Conservation (phyloP, 2,888 invertebrate species). For the Acronicta aceris region DNA sequence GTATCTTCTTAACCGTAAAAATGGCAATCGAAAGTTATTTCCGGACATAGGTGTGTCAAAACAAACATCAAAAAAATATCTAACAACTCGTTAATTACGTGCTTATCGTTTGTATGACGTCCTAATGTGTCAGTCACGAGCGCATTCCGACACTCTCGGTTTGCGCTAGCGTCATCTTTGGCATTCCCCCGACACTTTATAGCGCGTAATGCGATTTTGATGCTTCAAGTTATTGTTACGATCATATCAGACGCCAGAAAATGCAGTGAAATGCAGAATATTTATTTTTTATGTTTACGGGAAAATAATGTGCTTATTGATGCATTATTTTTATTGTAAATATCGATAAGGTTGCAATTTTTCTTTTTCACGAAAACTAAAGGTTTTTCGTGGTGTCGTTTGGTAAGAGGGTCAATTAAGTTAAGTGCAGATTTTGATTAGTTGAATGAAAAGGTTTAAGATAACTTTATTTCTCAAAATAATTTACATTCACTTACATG, state of each 20-base stretch:
- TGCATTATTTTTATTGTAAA: not conserved
- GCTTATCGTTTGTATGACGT: constrained; percentile 16
- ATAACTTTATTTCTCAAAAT: no score
- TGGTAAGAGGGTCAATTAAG: no score
- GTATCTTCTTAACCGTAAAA: no score
- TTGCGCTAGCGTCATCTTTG: constrained; percentile 15
- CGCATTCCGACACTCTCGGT: constrained; percentile 44
- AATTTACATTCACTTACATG: no score
- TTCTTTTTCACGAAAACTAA: not conserved
- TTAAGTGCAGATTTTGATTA: no score
- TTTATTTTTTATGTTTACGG: constrained; percentile 5
- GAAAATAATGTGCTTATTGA: not conserved
- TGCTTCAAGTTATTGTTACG: constrained; percentile 27
- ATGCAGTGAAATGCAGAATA: constrained; percentile 8
- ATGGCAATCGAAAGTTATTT: constrained; percentile 4
- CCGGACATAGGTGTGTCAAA: constrained; percentile 5
- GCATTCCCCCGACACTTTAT: constrained; percentile 18
- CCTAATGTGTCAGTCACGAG: constrained; percentile 43
- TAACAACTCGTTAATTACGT: constrained; percentile 29
- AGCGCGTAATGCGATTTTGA: constrained; percentile 25
- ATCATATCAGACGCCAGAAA: constrained; percentile 9
- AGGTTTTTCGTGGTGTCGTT: no score
- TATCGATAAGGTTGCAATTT: not conserved
- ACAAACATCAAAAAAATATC: constrained; percentile 21
- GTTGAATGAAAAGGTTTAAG: no score